phyloP scores from a whole-genome alignment of 2,113 vertebrate genomes.

The Poecilia latipinna region DNA sequence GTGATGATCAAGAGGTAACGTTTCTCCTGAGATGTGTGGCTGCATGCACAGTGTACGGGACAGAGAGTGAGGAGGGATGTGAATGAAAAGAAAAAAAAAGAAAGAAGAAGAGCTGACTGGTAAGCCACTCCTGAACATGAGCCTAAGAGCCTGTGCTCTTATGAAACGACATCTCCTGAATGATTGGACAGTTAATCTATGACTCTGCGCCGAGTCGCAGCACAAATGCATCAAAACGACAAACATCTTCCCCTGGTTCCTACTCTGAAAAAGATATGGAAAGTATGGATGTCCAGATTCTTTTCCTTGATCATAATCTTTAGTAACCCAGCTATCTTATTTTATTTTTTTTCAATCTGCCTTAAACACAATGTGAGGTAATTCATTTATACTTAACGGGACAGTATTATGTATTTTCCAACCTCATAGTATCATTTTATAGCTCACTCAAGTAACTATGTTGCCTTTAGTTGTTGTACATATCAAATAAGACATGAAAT shows the following conservation, averaged over 20 bases:
- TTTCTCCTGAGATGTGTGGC: slow-evolving; percentile 64
- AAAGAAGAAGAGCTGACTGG: slow-evolving; percentile 5
- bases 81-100: background rate
- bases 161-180: background rate
- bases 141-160: slow-evolving; percentile 1
- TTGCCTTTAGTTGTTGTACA: no score
- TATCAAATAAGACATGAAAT: no score
- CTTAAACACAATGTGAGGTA: no score
- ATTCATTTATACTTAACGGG: no score
- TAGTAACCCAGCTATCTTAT: no score
- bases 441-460: no score
- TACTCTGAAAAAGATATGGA: no score
- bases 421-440: no score
- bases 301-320: no score
- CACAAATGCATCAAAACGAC: slow-evolving; percentile 1
- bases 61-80: slow-evolving; percentile 5
- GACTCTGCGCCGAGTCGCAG: background rate
- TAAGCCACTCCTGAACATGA: slow-evolving; percentile 6
- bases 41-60: slow-evolving; percentile 40
- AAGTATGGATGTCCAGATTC: no score
- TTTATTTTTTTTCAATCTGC: no score
- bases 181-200: slow-evolving; percentile 16
- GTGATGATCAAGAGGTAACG: slow-evolving; percentile 81
- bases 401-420: no score
- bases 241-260: background rate